Percentiles rank a stretch among this genome's conserved stretches.
Conservation (phyloP, 2,797 vertebrate genomes). For the Eulemur mongoz region DNA sequence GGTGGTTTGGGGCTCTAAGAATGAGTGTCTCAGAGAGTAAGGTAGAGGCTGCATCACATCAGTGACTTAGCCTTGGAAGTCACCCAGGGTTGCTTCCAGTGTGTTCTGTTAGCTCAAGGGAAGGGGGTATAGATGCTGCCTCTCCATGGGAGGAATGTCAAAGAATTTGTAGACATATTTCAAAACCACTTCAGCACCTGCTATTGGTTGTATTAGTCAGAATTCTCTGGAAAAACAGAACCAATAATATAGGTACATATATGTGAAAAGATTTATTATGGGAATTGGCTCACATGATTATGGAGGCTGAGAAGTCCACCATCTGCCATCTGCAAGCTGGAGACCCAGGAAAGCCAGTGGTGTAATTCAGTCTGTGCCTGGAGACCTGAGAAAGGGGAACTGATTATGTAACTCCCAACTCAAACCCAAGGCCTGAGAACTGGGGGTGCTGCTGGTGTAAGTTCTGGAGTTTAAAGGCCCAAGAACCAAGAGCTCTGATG, state of each 20-base stretch:
- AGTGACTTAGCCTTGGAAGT: not conserved
- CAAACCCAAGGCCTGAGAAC: not conserved
- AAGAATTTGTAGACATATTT: not conserved
- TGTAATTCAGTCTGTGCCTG: not conserved
- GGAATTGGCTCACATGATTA: not conserved
- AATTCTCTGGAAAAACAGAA: not conserved
- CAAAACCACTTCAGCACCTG: not conserved
- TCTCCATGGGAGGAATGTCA: not conserved
- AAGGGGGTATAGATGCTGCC: not conserved
- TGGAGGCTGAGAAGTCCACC: not conserved
- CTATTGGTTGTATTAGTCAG: not conserved
- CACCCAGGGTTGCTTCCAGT: not conserved
- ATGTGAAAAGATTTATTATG: not conserved
- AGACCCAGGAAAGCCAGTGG: not conserved
- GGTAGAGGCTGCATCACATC: not conserved
- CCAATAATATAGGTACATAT: not conserved
- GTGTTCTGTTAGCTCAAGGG: not conserved
- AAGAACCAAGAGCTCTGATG: not conserved
- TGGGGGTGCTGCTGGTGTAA: not conserved
- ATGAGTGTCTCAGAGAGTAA: not conserved
- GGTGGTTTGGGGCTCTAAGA: not conserved
- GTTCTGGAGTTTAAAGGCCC: not conserved
- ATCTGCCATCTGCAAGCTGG: not conserved
- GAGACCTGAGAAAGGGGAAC: not conserved
- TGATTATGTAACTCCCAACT: not conserved